phyloP scores from a whole-genome alignment of 2,797 vertebrate species.

The Platyrinchus mystaceus region DNA sequence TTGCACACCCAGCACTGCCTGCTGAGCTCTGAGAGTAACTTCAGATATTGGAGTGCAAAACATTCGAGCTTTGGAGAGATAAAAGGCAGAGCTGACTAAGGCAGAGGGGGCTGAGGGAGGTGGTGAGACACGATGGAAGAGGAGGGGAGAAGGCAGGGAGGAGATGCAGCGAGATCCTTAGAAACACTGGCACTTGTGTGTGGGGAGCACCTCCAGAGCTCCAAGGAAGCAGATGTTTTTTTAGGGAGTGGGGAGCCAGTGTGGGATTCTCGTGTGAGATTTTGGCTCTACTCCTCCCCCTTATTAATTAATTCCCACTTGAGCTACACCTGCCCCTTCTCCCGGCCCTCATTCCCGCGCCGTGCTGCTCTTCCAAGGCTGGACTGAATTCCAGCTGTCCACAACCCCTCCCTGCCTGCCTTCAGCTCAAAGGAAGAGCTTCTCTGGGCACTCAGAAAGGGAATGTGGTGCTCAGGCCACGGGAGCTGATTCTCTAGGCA shows the following conservation, averaged over 20 bases:
- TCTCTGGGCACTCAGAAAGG: not conserved
- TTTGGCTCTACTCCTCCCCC: not conserved
- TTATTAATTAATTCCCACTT: not conserved
- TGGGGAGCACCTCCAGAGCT: not conserved
- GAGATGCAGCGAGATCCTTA: not conserved
- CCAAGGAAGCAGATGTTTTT: not conserved
- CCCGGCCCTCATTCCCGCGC: rapidly evolving
- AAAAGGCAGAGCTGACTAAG: conserved; percentile 41
- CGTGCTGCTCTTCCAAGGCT: rapidly evolving
- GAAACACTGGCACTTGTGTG: conserved; percentile 14
- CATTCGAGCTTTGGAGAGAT: not conserved
- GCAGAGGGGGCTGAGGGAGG: conserved; percentile 1
- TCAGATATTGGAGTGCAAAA: conserved; percentile 17
- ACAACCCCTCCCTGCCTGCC: not conserved
- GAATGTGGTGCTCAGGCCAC: rapidly evolving
- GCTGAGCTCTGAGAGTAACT: not conserved
- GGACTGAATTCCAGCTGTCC: no score
- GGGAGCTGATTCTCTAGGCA: not conserved
- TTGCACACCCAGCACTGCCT: not conserved
- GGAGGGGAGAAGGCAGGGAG: not conserved
- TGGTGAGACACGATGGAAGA: not conserved
- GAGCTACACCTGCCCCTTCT: not conserved
- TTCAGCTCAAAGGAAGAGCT: not conserved
- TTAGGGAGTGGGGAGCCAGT: not conserved
- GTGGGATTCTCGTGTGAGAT: not conserved